Percentiles rank a stretch among this genome's conserved stretches.
Conservation (phyloP, 2,797 vertebrate genomes). For the Manis javanica region DNA sequence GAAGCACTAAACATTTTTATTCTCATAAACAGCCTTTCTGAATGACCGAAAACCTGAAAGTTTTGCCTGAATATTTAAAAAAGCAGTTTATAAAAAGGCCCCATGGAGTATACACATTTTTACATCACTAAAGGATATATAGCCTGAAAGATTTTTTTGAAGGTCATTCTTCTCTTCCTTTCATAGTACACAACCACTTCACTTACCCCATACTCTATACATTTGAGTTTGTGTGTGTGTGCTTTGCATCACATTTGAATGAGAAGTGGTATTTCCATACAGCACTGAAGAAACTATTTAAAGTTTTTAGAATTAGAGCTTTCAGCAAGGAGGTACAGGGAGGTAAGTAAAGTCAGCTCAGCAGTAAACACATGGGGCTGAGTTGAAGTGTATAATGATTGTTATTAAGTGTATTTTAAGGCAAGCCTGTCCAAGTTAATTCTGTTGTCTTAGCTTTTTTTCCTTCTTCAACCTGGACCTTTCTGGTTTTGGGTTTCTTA, state of each 20-base stretch:
- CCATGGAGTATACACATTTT: background rate
- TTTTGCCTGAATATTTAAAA: constrained; percentile 24
- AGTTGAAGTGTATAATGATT: fast-evolving
- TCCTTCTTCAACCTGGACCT: background rate
- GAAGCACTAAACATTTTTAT: background rate
- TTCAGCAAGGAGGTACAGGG: background rate
- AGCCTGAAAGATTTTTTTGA: background rate
- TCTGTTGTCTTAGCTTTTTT: background rate
- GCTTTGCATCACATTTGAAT: background rate
- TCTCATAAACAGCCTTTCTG: background rate
- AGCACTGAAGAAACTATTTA: constrained; percentile 15
- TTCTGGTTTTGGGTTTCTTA: background rate
- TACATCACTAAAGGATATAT: background rate
- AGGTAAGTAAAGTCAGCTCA: background rate
- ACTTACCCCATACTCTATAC: background rate
- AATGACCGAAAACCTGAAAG: constrained; percentile 9
- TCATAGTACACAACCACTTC: fast-evolving
- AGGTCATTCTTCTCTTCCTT: constrained; percentile 3
- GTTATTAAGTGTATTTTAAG: background rate
- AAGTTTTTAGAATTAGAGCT: background rate
- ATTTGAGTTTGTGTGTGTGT: background rate
- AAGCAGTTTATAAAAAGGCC: background rate
- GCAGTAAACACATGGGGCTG: background rate
- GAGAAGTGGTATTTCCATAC: background rate
- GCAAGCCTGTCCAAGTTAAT: background rate